A percentile compares a stretch with the other conserved stretches of the same genome.
phyloP scores from a whole-genome alignment of 2,113 vertebrate genomes.

The Notarius quadriscutis region DNA sequence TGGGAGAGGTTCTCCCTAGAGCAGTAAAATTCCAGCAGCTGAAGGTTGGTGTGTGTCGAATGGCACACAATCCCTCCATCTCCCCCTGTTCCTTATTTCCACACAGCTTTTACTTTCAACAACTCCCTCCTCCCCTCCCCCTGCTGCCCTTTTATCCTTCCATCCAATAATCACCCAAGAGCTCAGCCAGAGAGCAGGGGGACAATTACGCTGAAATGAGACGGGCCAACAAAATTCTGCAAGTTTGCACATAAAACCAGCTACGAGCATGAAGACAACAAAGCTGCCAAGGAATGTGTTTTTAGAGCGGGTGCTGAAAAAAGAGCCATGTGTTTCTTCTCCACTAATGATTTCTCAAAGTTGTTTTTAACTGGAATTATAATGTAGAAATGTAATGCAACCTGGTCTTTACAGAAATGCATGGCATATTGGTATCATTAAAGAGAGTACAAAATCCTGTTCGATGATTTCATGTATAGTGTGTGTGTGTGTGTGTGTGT shows the following conservation, averaged over 20 bases:
- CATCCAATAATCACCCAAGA: conserved; percentile 9
- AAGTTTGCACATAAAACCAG: conserved; percentile 22
- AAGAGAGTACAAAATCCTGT: not conserved
- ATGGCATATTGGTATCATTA: not conserved
- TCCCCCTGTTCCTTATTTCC: conserved; percentile 34
- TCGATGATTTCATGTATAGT: not conserved
- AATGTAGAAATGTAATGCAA: not conserved
- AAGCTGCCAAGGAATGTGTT: conserved; percentile 7
- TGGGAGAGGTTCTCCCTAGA: conserved; percentile 34
- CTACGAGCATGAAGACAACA: conserved; percentile 1
- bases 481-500: conserved; percentile 27
- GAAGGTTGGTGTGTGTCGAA: conserved; percentile 8
- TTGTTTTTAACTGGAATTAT: not conserved
- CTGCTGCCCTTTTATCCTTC: conserved; percentile 13
- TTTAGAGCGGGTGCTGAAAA: not conserved
- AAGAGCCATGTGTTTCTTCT: not conserved
- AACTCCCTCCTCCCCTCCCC: not conserved
- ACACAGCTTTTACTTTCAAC: conserved; percentile 43
- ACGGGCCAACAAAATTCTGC: not conserved
- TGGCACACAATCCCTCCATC: conserved; percentile 16
- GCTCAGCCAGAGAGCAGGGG: conserved; percentile 34
- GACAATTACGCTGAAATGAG: conserved; percentile 18
- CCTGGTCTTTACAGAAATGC: not conserved
- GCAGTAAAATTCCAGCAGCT: conserved; percentile 39
- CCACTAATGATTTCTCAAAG: not conserved